Percentiles rank a stretch among this genome's conserved stretches.
phyloP scores from a whole-genome alignment of 2,888 invertebrate genomes.

The Crematogaster levior region DNA sequence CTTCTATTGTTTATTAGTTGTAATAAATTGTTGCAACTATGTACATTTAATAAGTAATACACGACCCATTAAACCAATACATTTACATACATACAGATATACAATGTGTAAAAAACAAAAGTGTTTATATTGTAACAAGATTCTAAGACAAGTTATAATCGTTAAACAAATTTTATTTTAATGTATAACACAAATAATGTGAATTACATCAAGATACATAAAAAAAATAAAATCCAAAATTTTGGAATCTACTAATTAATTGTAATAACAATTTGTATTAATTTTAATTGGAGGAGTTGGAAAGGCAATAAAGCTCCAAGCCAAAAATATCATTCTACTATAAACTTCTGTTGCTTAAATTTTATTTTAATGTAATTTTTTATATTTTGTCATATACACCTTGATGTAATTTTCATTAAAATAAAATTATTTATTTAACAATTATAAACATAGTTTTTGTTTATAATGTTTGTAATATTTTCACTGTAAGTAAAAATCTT shows the following conservation, averaged over 20 bases:
- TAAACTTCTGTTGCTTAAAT: background rate
- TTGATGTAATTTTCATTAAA: conserved; percentile 13
- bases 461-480: conserved; percentile 9
- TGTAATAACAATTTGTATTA: no score
- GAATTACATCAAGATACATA: background rate
- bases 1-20: background rate
- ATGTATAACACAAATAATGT: background rate
- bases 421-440: conserved; percentile 11
- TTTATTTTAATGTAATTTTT: background rate
- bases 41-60: no score
- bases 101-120: no score
- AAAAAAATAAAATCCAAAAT: background rate
- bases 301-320: no score
- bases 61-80: no score
- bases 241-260: no score
- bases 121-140: background rate
- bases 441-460: background rate
- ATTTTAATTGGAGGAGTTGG: no score
- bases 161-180: background rate
- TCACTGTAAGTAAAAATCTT: background rate
- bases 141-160: background rate
- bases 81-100: no score
- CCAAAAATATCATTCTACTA: background rate
- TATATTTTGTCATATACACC: background rate
- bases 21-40: background rate